A percentile compares a stretch with the other conserved stretches of the same genome.
phyloP scores from a whole-genome alignment of 2,113 vertebrate genomes.

The Cyphomyrus plagiostoma region DNA sequence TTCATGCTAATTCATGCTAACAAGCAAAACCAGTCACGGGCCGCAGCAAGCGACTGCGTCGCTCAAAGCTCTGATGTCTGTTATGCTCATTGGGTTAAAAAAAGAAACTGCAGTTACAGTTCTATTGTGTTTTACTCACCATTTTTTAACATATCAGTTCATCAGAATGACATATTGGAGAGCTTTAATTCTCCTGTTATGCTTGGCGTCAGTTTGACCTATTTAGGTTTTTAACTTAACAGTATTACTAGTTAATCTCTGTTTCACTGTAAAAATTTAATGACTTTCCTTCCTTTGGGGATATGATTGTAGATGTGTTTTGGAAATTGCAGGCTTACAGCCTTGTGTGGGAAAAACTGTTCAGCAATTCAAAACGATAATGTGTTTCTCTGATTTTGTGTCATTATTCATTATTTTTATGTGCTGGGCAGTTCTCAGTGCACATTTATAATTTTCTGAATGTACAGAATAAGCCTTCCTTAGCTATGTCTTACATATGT shows the following conservation, averaged over 20 bases:
- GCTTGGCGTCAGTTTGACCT: not conserved
- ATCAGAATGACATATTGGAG: not conserved
- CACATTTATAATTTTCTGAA: not conserved
- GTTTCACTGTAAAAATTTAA: conserved; percentile 1
- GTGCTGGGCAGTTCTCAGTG: not conserved
- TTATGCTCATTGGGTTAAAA: not conserved
- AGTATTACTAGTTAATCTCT: not conserved
- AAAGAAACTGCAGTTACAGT: not conserved
- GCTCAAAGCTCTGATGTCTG: not conserved
- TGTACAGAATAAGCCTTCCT: not conserved
- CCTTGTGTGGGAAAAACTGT: not conserved
- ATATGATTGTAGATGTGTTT: not conserved
- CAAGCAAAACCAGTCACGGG: not conserved
- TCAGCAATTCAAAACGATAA: not conserved
- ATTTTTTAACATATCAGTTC: not conserved
- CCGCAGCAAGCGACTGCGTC: not conserved
- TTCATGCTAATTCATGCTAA: not conserved
- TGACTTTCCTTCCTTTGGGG: conserved; percentile 3
- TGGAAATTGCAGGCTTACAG: not conserved
- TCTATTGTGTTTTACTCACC: not conserved
- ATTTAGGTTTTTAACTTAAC: conserved; percentile 4
- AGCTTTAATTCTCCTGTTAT: not conserved
- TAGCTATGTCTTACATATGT: not conserved
- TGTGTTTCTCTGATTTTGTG: not conserved
- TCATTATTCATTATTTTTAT: not conserved